A percentile compares a stretch with the other conserved stretches of the same genome.
phyloP scores from a whole-genome alignment of 2,113 vertebrate genomes.

The Plectropomus leopardus region DNA sequence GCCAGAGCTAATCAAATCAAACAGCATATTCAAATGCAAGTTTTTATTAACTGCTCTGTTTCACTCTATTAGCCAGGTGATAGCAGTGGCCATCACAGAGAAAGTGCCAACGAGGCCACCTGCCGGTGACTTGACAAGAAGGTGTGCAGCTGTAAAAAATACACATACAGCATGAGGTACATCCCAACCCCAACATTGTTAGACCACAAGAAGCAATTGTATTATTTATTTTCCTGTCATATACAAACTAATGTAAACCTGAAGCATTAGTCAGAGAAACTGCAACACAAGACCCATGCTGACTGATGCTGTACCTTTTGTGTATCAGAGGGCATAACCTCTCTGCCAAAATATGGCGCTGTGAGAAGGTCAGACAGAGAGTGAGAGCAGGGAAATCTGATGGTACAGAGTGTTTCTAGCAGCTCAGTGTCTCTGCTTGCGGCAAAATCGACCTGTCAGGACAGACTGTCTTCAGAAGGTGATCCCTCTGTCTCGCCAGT shows the following conservation, averaged over 20 bases:
- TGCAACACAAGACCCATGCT: background rate
- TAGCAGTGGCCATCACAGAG: slow-evolving; percentile 12
- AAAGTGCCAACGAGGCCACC: background rate
- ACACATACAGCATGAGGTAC: background rate
- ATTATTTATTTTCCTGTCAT: background rate
- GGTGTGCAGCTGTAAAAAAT: background rate
- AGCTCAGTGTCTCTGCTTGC: background rate
- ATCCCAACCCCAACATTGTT: background rate
- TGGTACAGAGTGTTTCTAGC: background rate
- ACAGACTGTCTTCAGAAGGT: background rate
- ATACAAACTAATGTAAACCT: background rate
- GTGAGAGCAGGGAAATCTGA: background rate
- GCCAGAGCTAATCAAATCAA: slow-evolving; percentile 38
- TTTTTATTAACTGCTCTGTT: slow-evolving; percentile 21
- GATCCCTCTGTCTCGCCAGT: background rate
- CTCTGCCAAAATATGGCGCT: background rate
- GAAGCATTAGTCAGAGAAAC: background rate
- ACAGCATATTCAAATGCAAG: slow-evolving; percentile 42
- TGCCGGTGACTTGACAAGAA: background rate
- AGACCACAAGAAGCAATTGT: background rate
- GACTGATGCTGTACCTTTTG: background rate
- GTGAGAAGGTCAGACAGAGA: slow-evolving; percentile 10
- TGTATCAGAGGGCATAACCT: background rate
- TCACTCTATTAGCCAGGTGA: slow-evolving; percentile 38
- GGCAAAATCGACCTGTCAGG: slow-evolving; percentile 17